Base-by-base conservation (phyloP, 2,888 invertebrate species). In the Pedicia rivosa region DNA sequence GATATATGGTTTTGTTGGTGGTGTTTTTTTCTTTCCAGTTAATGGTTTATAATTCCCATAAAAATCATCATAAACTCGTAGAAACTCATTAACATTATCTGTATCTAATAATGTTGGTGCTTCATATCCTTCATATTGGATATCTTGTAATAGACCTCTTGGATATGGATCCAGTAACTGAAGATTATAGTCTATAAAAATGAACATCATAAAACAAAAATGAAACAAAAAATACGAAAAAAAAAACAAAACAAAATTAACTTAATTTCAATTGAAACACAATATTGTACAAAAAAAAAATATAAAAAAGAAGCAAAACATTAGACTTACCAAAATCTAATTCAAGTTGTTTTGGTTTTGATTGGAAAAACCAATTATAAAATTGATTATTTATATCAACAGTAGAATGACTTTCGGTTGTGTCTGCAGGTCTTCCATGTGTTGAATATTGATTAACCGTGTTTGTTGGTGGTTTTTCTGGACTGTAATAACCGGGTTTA, bases 1-100 rank as follows among this genome's bases (percentile, higher is more conserved):
- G 2, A 62, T 59, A 44, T 61, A 62, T 2, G 62, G 54, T 36
- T 59, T 59, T 1, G 62, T 61, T 22, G 59, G 57, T 10, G 62
- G 62, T 16, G 54, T 50, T 7, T 59, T 52, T 45, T 62, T 62
- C 29, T 57, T 59, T 4, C 62, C 62, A 1, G 59, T 55, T 22
- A 53, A 51, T n/a, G 56, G 54, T 5, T 27, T 27, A 16, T 22
- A 15, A 16, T 25, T 15, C 13, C 14, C 3, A 26, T 9, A 8
- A 35, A 42, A 40, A 38, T 62, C 61, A 44, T 62, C 61, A 39
- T 61, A 62, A 5, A 57, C 47, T 4, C 56, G 54, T 41, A 59
- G 44, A 34, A 62, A 62, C 40, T 60, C 59, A 40, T 58, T 56
- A 29, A 61, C 43, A 20, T 59, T 60, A 37, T 60, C 59, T 1